Base-by-base conservation (phyloP, 1,140 invertebrate genomes). In the Brachionus koreanus region DNA sequence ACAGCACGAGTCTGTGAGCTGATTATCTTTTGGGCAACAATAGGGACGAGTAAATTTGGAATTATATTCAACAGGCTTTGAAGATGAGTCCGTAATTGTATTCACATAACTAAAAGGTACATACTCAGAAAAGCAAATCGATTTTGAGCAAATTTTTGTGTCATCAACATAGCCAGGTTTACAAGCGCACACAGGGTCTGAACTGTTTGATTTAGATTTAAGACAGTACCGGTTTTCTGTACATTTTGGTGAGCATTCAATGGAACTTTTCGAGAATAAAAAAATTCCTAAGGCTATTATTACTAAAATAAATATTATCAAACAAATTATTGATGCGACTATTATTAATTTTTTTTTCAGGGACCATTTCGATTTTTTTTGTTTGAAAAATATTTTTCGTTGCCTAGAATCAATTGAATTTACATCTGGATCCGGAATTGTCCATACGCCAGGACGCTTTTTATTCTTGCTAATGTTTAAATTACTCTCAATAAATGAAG, bases 151-250 rank as follows among this genome's bases (percentile, higher is more conserved):
- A 46, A 46, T 9, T 23, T 74, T 74, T 10, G 13, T 23, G 5
- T 49, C 39, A 33, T 74, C 69, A 13, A 46, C 12, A 46, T 42
- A 74, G 19, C 69, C 69, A 25, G 69, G 69, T 74, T 74, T 74
- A 46, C 69, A 74, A 5, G 39, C 23, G 5, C 69, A 74, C 25
- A 19, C 16, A 1, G 35, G 65, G 10, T 39, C 37, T 23, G 29
- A 39, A 7, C 25, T 35, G 42, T 74, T 74, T 46, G 69, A 74
- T 46, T 74, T 49, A 12, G 69, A 46, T 35, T 74, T 13, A 6
- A 46, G 19, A 74, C 69, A 74, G 43, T 46, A 74, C 25, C 42
- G 39, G 25, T 74, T 74, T 25, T 46, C 43, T 25, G 23, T 33
- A 46, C 69, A 74, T 46, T 74, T 7, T 19, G 69, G 69, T 19